Evolutionary conservation across 2,113 vertebrate genomes (phyloP), one percentile per base, ranked within the genome.

Genomic region (Aplodontia rufa): DNA sequence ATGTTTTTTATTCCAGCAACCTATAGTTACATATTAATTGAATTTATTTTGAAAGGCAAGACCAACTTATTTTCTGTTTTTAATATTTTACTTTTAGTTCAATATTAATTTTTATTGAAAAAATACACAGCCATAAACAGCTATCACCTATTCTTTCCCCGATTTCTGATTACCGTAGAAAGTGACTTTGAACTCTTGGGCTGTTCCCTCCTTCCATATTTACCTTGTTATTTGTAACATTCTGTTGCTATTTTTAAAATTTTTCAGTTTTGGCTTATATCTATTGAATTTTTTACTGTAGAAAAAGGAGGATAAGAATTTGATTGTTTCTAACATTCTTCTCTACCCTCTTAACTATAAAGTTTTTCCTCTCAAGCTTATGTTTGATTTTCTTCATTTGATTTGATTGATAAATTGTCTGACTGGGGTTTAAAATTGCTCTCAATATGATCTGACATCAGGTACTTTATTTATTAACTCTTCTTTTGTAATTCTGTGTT

Each of bases 21-120:
- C 22, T 87, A 0, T 69, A 79, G 53, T 0, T 87, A 28, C 79
- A 6, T 90, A 13, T 69, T 3, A 86, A 5, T 71, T 85, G 76
- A 37, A 3, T 60, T 86, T 94, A n/a, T 53, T 90, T 93, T 95
- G 93, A 74, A 92, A 49, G 80, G 45, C 14, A 91, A 81, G 55
- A 69, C 47, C 13, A 26, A 11, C 55, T 91, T 82, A 40, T 87
- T 72, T 88, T 79, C 26, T 4, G 5, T 81, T 94, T 49, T 85
- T 51, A 74, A 12, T 53, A 82, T 94, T 91, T 45, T 22, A 66
- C 62, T 87, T 32, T 76, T 1, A 93, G 49, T 96, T 90, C 11
- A 79, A 0, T 75, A 79, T 81, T 40, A 86, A 55, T 76, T 75
- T 83, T 90, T 86, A 87, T 79, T 37, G 47, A 78, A 96, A 90